phyloP scores from a whole-genome alignment of 2,888 invertebrate genomes.

The Nomada ruficornis region DNA sequence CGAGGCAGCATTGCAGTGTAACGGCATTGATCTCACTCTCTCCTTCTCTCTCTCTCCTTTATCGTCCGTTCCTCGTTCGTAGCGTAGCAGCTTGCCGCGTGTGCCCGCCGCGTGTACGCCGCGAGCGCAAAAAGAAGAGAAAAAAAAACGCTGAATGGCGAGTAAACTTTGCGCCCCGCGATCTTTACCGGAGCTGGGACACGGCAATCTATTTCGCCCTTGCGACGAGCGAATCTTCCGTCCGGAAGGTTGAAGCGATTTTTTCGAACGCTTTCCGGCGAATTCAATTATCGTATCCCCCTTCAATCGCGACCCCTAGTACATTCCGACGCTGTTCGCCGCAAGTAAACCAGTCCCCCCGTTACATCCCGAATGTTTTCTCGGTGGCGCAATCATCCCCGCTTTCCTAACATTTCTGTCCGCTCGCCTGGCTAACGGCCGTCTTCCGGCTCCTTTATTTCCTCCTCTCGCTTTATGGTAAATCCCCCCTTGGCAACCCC shows the following conservation, averaged over 20 bases:
- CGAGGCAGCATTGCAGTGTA: constrained; percentile 70
- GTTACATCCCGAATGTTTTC: not conserved
- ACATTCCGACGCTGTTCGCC: not conserved
- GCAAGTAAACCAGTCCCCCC: not conserved
- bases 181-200: not conserved
- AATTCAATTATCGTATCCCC: too few relatives aligned
- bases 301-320: not conserved
- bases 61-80: not conserved
- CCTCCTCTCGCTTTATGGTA: constrained; percentile 23
- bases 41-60: constrained; percentile 36
- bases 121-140: too few relatives aligned
- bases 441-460: constrained; percentile 44
- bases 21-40: constrained; percentile 73
- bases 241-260: not conserved
- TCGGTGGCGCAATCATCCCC: constrained; percentile 17
- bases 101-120: not conserved
- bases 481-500: not conserved
- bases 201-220: not conserved
- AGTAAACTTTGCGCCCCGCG: not conserved
- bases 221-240: not conserved
- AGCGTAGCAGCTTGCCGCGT: not conserved
- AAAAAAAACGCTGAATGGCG: constrained; percentile 23
- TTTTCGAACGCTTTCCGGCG: not conserved
- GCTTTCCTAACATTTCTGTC: constrained; percentile 10
- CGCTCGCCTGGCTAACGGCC: constrained; percentile 7